Conservation (phyloP, 2,797 vertebrate genomes). For the Oreochromis mossambicus region DNA sequence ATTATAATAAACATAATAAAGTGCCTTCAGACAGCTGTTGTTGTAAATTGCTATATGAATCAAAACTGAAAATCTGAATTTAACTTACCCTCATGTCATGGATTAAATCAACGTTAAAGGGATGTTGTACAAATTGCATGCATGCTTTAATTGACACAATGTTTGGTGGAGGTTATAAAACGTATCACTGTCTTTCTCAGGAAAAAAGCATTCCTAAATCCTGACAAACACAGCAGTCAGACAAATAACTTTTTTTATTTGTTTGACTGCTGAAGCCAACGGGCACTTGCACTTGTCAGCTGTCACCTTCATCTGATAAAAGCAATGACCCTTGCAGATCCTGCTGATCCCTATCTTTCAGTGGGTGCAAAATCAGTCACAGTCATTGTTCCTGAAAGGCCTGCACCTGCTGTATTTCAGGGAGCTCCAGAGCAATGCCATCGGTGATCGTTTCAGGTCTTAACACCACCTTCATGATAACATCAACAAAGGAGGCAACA, state of each 20-base stretch:
- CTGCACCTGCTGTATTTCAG: slow-evolving; percentile 43
- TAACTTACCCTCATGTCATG: neutral
- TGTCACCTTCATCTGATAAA: slow-evolving; percentile 70
- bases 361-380: slow-evolving; percentile 42
- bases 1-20: neutral
- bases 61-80: neutral
- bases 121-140: neutral
- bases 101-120: neutral
- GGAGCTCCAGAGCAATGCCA: neutral
- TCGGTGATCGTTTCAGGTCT: slow-evolving; percentile 43
- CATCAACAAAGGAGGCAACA: slow-evolving; percentile 32
- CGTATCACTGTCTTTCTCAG: neutral
- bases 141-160: neutral
- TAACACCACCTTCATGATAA: slow-evolving; percentile 40
- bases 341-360: slow-evolving; percentile 55
- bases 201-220: slow-evolving; percentile 15
- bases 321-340: slow-evolving; percentile 64
- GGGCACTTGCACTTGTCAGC: slow-evolving; percentile 56
- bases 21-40: neutral
- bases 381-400: slow-evolving; percentile 40
- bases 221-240: slow-evolving; percentile 25
- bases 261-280: slow-evolving; percentile 44
- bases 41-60: neutral
- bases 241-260: slow-evolving; percentile 36
- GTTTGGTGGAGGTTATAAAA: neutral